Conservation (phyloP, 2,113 vertebrate species). For the Mastomys natalensis region DNA sequence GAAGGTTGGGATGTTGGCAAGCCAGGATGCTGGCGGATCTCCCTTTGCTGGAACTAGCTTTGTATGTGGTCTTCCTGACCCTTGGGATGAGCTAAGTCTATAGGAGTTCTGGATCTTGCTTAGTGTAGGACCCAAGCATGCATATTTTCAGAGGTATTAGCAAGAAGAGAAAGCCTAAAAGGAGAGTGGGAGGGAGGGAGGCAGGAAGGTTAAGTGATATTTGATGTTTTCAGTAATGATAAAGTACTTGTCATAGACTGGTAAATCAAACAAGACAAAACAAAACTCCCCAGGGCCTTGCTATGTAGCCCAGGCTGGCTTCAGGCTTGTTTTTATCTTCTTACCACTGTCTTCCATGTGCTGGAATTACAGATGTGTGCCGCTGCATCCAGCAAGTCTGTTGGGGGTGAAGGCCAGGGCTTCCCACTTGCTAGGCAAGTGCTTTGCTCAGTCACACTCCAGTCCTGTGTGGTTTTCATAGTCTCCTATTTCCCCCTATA, state of each 20-base stretch:
- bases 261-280: neutral
- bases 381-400: too few relatives aligned
- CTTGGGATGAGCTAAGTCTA: neutral
- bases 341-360: neutral
- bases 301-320: neutral
- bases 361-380: neutral
- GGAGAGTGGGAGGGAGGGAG: neutral
- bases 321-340: neutral
- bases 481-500: neutral
- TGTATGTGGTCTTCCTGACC: neutral
- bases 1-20: neutral
- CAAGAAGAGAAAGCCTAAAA: neutral
- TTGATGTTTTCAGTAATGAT: neutral
- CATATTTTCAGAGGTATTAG: neutral
- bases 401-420: neutral
- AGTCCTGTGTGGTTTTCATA: neutral
- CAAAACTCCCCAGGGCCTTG: neutral
- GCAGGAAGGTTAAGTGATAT: too few relatives aligned
- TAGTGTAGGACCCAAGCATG: neutral
- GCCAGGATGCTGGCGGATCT: neutral
- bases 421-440: neutral
- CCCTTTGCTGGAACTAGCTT: rapidly evolving
- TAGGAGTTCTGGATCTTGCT: neutral
- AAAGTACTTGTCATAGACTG: neutral
- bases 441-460: neutral